Base-by-base conservation (phyloP, 2,113 vertebrate species). In the human (Homo sapiens) region DNA sequence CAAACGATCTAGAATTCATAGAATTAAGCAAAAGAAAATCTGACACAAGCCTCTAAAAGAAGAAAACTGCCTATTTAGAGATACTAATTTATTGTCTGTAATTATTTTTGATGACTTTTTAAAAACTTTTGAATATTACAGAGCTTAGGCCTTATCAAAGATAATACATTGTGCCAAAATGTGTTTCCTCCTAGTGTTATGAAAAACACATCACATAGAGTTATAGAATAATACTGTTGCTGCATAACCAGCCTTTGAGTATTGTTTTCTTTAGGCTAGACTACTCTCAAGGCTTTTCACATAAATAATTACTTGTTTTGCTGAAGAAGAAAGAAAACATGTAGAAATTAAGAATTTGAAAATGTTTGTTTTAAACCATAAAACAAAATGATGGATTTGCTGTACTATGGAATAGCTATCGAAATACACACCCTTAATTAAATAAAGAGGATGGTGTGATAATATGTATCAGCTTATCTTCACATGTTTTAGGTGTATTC, bases 61-160 rank as follows among this genome's bases (percentile, higher is more conserved):
- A 86, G 66, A 80, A 92, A 98, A 96, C 55, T 20, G 22, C 87
- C 55, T 70, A 50, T 45, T 61, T 95, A 95, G 90, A 96, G 96
- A 89, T 35, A 59, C 27, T 96, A 76, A 80, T 79, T 84, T 96
- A 92, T 90, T 93, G 79, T 94, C 93, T 98, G 22, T 87, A 86
- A 97, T 89, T 83, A 92, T 97, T 92, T 92, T 97, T 95, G 93
- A 93, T 93, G 94, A 96, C 84, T 96, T 93, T 97, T 97, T 50
- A 90, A 48, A 32, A 48, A 92, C 82, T 96, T 97, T 88, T 78
- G 75, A 93, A 96, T 87, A 90, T 83, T 96, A 86, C 80, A 97
- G 76, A 97, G 48, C 23, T 96, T 96, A 97, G 68, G 27, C 80
- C 11, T 94, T 52, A 18, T 94, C 8, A 96, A 98, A 98, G 96